Percentiles rank a stretch among this genome's conserved stretches.
These are phyloP conservation scores for Drosophila parvula DNA, from an alignment of 1,140 invertebrate genomes.

Conservation along the genomic window DNA sequence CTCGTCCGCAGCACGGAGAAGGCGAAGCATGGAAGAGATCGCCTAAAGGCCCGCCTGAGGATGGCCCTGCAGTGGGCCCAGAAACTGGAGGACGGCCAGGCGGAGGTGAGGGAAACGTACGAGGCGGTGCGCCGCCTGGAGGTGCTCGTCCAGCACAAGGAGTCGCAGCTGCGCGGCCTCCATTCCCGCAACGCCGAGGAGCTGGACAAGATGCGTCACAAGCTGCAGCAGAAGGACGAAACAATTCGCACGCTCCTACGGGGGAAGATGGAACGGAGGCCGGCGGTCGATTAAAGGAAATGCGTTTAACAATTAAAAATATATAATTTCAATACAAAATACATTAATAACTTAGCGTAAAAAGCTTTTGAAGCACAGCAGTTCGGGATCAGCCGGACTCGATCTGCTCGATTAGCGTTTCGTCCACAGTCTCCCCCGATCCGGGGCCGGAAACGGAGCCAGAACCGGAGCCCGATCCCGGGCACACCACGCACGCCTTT, in stretches of 20 bases:
- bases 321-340: constrained; percentile 82
- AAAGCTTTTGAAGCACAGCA: constrained; percentile 78
- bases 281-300: constrained; percentile 54
- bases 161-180: constrained; percentile 77
- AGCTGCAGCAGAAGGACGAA: constrained; percentile 79
- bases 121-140: constrained; percentile 76
- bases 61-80: constrained; percentile 82
- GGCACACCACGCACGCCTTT: constrained; percentile 67
- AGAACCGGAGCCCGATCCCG: constrained; percentile 26
- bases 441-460: constrained; percentile 25
- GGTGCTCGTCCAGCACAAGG: constrained; percentile 80
- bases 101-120: constrained; percentile 74
- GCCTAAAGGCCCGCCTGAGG: constrained; percentile 70
- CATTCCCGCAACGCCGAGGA: constrained; percentile 72
- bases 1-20: constrained; percentile 63
- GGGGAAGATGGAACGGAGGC: constrained; percentile 60
- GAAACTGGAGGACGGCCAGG: constrained; percentile 71
- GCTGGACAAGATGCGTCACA: constrained; percentile 73
- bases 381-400: constrained; percentile 59
- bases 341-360: constrained; percentile 77
- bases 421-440: constrained; percentile 22
- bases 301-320: constrained; percentile 73
- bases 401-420: constrained; percentile 36
- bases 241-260: constrained; percentile 70
- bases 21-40: constrained; percentile 72